phyloP scores from a whole-genome alignment of 2,797 vertebrate species.

The Chloroceryle amazona region DNA sequence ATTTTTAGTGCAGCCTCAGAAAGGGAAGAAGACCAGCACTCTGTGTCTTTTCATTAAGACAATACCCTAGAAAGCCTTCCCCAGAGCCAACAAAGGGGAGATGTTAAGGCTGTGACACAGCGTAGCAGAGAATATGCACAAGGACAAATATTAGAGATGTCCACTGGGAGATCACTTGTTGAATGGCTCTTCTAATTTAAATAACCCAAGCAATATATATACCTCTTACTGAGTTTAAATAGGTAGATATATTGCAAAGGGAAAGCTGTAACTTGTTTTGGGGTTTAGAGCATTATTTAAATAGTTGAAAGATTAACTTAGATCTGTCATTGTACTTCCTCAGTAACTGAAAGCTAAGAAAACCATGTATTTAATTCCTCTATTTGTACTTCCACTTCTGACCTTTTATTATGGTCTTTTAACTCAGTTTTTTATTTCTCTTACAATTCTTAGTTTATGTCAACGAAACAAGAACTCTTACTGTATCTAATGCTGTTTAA shows the following conservation, averaged over 20 bases:
- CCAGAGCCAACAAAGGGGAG: not conserved
- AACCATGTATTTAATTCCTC: not conserved
- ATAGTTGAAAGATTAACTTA: not conserved
- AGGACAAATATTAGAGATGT: not conserved
- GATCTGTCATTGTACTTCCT: rapidly evolving
- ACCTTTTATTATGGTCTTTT: not conserved
- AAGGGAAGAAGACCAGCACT: not conserved
- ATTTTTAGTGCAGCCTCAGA: not conserved
- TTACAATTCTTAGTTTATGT: not conserved
- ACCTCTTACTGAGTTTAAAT: not conserved
- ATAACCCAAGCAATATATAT: not conserved
- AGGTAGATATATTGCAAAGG: not conserved
- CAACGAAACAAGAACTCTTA: not conserved
- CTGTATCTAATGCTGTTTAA: not conserved
- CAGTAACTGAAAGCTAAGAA: not conserved
- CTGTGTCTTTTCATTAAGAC: not conserved
- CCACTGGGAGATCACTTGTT: not conserved
- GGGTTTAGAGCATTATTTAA: not conserved
- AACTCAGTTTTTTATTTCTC: not conserved
- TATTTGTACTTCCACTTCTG: not conserved
- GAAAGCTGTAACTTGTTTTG: not conserved
- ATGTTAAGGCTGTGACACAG: not conserved
- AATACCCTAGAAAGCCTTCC: not conserved
- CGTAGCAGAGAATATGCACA: not conserved
- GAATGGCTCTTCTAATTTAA: not conserved